Base-by-base conservation (phyloP, 2,797 vertebrate species). In the Enteromius radiatus region DNA sequence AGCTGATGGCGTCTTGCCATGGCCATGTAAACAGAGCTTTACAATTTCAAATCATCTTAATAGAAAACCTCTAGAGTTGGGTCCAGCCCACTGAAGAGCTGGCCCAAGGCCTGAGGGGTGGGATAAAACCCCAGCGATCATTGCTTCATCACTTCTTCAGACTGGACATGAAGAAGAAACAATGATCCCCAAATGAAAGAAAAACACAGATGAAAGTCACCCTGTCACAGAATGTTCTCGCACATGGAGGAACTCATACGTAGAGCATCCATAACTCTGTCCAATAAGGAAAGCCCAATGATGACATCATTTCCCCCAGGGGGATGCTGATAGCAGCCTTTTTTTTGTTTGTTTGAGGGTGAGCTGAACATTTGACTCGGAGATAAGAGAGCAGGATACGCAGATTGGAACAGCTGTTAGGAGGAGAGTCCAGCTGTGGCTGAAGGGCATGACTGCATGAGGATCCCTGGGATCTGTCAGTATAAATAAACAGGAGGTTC, bases 401-500 rank as follows among this genome's bases (percentile, higher is more conserved):
- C 23, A 61, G 45, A 76, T 36, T 54, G 64, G 38, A 82, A 47
- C 80, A 82, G 84, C 84, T 84, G 77, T 73, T 81, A 80, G 77
- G 67, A 70, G 67, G 69, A 69, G 61, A 38, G 76, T 64, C 82
- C 83, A 83, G 75, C 38, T 84, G 87, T 75, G 64, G 33, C 26
- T n/a, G 14, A 49, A 64, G 80, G 77, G 65, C 47, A 82, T 45
- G 71, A 56, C 73, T 31, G 63, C 71, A 33, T 56, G 36, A 43
- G 21, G 52, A 54, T 76, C 69, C 28, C 52, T 52, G 41, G 33
- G 71, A 54, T 69, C 38, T 84, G 76, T 80, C 79, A 80, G 74
- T 63, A 47, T 81, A 80, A 86, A 82, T 78, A 80, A 83, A 80
- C 64, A 65, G 49, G 81, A 76, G 81, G 81, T 82, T 76, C 63